Conservation (phyloP, 2,113 vertebrate genomes). For the Pachypanchax playfairii region DNA sequence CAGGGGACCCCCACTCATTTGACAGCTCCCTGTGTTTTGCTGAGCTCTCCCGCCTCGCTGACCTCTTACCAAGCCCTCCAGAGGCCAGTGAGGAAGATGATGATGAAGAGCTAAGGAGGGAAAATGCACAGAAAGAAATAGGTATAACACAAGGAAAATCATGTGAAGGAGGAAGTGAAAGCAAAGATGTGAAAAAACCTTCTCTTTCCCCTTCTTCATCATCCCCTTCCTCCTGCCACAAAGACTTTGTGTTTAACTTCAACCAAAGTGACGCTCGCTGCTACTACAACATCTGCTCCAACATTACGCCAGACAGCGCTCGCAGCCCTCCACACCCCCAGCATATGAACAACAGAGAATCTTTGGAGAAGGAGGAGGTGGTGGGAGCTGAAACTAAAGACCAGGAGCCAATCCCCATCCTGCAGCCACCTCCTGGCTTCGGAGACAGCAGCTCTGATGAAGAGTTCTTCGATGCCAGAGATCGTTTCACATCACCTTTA, state of each 20-base stretch:
- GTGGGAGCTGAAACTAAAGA: slow-evolving; percentile 3
- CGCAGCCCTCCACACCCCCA: slow-evolving; percentile 49
- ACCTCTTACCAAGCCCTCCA: slow-evolving; percentile 69
- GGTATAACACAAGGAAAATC: slow-evolving; percentile 12
- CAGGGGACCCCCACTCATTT: slow-evolving; percentile 32
- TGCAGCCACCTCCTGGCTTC: slow-evolving; percentile 84
- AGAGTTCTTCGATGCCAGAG: slow-evolving; percentile 92
- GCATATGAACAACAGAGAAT: background rate
- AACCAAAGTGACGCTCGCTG: slow-evolving; percentile 74
- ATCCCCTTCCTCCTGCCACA: slow-evolving; percentile 32
- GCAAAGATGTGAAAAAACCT: too few species aligned
- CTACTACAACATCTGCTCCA: slow-evolving; percentile 86
- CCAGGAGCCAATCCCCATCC: slow-evolving; percentile 61
- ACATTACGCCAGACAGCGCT: slow-evolving; percentile 82
- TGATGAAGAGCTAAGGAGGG: slow-evolving; percentile 50
- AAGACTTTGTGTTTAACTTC: slow-evolving; percentile 77
- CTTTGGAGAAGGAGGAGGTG: background rate
- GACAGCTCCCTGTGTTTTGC: slow-evolving; percentile 80
- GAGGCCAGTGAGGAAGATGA: slow-evolving; percentile 72
- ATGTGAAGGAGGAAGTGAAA: slow-evolving; percentile 19
- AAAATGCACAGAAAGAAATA: slow-evolving; percentile 26
- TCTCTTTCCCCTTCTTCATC: too few species aligned
- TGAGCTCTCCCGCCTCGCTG: slow-evolving; percentile 76
- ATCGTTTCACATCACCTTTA: slow-evolving; percentile 82
- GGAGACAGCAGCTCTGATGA: slow-evolving; percentile 95